Conservation (phyloP, 2,888 invertebrate genomes). For the Trypoxylon attenuatum region DNA sequence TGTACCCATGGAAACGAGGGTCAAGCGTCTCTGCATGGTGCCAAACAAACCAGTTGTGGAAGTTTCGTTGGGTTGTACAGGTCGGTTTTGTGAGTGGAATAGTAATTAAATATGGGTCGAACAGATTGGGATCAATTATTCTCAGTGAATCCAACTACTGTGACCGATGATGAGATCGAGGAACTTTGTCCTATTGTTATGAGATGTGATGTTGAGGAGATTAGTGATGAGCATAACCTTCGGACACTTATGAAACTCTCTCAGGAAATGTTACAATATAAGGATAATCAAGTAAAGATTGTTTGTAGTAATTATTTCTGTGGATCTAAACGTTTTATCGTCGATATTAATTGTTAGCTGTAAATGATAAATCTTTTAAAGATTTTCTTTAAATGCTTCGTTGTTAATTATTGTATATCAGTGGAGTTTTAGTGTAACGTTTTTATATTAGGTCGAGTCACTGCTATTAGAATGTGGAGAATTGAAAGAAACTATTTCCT, state of each 20-base stretch:
- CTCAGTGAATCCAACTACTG: conserved; percentile 53
- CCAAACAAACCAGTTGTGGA: conserved; percentile 10
- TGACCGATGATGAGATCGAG: conserved; percentile 80
- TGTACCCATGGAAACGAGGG: conserved; percentile 21
- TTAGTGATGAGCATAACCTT: conserved; percentile 77
- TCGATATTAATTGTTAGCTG: not conserved
- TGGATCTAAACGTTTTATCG: too few relatives aligned
- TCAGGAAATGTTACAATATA: conserved; percentile 82
- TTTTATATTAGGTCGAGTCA: conserved; percentile 74
- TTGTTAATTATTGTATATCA: not conserved
- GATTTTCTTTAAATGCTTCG: not conserved
- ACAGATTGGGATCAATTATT: conserved; percentile 63
- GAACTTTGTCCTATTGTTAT: conserved; percentile 79
- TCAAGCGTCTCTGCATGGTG: conserved; percentile 7
- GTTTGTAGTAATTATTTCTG: too few relatives aligned
- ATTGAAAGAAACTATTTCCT: conserved; percentile 64
- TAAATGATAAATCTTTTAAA: not conserved
- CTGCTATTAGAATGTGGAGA: conserved; percentile 76
- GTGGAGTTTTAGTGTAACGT: not conserved
- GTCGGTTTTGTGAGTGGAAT: conserved; percentile 6
- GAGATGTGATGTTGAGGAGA: conserved; percentile 79
- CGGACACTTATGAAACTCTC: conserved; percentile 78
- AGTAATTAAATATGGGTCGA: conserved; percentile 49
- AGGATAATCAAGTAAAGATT: conserved; percentile 80
- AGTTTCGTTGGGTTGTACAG: conserved; percentile 3